These are phyloP conservation scores for Zoroaster sp. DNA, from an alignment of 53 echinoderm and acorn worm species.

Conservation along the genomic window DNA sequence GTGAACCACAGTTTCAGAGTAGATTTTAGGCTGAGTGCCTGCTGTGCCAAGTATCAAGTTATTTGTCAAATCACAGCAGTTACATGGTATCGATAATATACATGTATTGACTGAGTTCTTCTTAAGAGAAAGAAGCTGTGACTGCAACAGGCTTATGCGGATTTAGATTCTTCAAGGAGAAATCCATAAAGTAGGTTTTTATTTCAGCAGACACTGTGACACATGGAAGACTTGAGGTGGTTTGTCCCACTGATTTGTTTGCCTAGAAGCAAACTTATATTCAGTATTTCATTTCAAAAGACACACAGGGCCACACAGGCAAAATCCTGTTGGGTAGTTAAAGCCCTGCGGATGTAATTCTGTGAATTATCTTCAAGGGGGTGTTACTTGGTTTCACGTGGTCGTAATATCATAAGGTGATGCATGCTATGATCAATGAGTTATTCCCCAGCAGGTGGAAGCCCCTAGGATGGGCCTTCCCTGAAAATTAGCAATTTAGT, in stretches of 20 bases:
- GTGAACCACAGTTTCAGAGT: not conserved
- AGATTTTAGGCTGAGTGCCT: not conserved
- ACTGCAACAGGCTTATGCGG: not conserved
- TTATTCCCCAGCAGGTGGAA: not conserved
- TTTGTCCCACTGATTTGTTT: not conserved
- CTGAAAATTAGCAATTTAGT: no score
- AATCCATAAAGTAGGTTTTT: not conserved
- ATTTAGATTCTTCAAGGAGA: not conserved
- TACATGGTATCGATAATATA: not conserved
- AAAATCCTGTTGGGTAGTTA: not conserved
- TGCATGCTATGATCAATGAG: not conserved
- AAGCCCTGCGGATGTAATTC: not conserved
- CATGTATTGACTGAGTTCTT: no score
- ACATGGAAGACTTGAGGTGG: not conserved
- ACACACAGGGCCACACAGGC: not conserved
- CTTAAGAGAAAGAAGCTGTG: not conserved
- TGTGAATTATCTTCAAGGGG: not conserved
- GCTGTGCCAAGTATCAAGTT: slow-evolving; percentile 47
- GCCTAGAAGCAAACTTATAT: not conserved
- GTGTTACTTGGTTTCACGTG: not conserved
- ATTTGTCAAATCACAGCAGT: slow-evolving; percentile 38
- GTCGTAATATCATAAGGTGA: not conserved
- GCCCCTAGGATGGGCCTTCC: no score
- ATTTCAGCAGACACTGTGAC: not conserved
- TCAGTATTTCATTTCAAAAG: not conserved